A percentile compares a stretch with the other conserved stretches of the same genome.
These are phyloP conservation scores for Lepisosteus osseus DNA, from an alignment of 2,113 vertebrate genomes.

Conservation along the genomic window DNA sequence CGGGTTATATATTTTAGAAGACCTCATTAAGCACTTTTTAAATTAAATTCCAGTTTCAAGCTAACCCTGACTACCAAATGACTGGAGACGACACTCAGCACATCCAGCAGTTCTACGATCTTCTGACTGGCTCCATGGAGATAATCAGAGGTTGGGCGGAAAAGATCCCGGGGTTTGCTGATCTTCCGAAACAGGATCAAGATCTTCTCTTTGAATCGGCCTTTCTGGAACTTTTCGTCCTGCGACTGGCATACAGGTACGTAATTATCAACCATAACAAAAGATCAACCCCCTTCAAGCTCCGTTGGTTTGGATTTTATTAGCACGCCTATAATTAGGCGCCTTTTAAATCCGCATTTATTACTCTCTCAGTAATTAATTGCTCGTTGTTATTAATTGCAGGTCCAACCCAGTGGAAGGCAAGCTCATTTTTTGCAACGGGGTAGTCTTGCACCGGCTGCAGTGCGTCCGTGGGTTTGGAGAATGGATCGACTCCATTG, in stretches of 20 bases:
- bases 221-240: slow-evolving; percentile 95
- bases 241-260: slow-evolving; percentile 94
- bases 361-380: slow-evolving; percentile 78
- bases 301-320: slow-evolving; percentile 73
- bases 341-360: slow-evolving; percentile 81
- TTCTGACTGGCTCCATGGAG: slow-evolving; percentile 98
- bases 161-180: slow-evolving; percentile 90
- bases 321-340: slow-evolving; percentile 78
- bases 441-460: slow-evolving; percentile 93
- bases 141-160: slow-evolving; percentile 98
- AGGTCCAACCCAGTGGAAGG: slow-evolving; percentile 98
- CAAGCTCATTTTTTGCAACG: slow-evolving; percentile 98
- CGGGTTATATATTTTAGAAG: slow-evolving; percentile 88
- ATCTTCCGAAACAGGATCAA: slow-evolving; percentile 89
- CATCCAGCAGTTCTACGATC: slow-evolving; percentile 99
- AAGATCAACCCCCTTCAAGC: slow-evolving; percentile 63
- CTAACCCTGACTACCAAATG: slow-evolving; percentile 97
- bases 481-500: slow-evolving; percentile 97
- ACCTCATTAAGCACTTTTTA: slow-evolving; percentile 84
- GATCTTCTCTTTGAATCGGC: slow-evolving; percentile 96
- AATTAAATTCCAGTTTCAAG: slow-evolving; percentile 96
- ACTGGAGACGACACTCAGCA: slow-evolving; percentile 95
- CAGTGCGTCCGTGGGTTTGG: slow-evolving; percentile 97
- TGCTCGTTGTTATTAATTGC: slow-evolving; percentile 66
- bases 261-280: slow-evolving; percentile 33